Evolutionary conservation across 2,888 invertebrate species (phyloP), one percentile per base, ranked within the genome.

Genomic region (Sycophila texana): DNA sequence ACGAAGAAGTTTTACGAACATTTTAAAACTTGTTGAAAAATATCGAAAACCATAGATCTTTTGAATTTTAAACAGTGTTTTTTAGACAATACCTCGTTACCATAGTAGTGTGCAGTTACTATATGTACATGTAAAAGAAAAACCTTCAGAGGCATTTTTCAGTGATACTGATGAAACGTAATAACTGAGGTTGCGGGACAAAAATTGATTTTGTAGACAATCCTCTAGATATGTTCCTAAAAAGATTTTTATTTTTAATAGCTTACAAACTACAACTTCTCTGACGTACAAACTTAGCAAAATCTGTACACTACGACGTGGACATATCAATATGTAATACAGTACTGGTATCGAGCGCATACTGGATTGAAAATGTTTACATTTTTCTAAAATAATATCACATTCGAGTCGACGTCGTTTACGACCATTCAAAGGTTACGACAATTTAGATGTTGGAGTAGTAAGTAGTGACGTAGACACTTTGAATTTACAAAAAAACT

Each of bases 301-400:
- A 49, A 71, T 4, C 14, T 72, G 47, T 61, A 72, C 53, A 72
- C 16, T 22, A 51, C 18, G 53, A 60, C 3, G 49, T 26, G 57
- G 22, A 55, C 74, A 74, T 67, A 74, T 74, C 74, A 74, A 58
- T 47, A 13, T 49, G 18, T 58, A 58, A 71, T 55, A 22, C 30
- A 30, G 26, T 18, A 63, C 18, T 49, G 26, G 13, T n/a, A 60
- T 61, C 39, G 39, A 7, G 39, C 4, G 39, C 39, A 4, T 39
- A 39, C 39, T 39, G 39, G 7, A 4, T 39, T 18, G 18, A 61
- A 51, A 30, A 49, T 61, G 20, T 70, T 60, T 30, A 30, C n/a
- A 60, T 72, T 72, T 61, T 14, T 7, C 39, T 65, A 74, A 51
- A 13, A 18, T 73, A 57, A 53, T 55, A 73, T 73, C 73, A 39